phyloP scores from a whole-genome alignment of 92 coral and sea anemone genomes.

The Micromussa lordhowensis region DNA sequence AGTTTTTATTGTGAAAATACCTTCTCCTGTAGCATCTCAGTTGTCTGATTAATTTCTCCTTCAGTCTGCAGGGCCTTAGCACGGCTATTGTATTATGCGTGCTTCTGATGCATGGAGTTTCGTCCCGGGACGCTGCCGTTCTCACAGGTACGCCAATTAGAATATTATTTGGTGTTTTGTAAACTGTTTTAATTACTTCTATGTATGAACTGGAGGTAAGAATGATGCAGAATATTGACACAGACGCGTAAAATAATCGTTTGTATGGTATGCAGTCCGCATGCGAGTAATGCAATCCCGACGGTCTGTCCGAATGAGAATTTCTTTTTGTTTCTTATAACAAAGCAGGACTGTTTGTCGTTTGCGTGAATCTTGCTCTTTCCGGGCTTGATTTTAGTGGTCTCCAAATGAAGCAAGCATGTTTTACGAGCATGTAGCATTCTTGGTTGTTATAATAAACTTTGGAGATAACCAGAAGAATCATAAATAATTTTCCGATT shows the following conservation, averaged over 20 bases:
- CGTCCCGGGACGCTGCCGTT: constrained; percentile 85
- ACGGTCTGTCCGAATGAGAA: background rate
- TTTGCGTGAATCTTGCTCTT: background rate
- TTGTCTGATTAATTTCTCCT: constrained; percentile 23
- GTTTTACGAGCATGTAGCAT: background rate
- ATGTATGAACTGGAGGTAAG: constrained; percentile 8
- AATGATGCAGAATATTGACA: background rate
- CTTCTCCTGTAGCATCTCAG: background rate
- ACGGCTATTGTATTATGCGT: constrained; percentile 71
- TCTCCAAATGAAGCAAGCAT: background rate
- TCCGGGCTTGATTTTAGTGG: background rate
- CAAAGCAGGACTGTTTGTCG: constrained; percentile 10
- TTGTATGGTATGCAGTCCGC: constrained; percentile 3
- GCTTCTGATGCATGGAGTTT: constrained; percentile 77
- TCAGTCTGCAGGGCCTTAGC: constrained; percentile 77
- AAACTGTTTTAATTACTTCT: constrained; percentile 7
- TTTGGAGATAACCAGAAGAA: background rate
- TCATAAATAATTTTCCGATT: background rate
- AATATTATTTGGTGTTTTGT: constrained; percentile 1
- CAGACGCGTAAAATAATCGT: background rate
- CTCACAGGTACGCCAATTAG: constrained; percentile 53
- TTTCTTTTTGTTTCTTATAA: background rate
- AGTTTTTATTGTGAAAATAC: background rate
- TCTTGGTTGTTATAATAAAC: background rate
- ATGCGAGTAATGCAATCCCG: constrained; percentile 35